Conservation (phyloP, 2,113 vertebrate species). For the Raja brachyura region DNA sequence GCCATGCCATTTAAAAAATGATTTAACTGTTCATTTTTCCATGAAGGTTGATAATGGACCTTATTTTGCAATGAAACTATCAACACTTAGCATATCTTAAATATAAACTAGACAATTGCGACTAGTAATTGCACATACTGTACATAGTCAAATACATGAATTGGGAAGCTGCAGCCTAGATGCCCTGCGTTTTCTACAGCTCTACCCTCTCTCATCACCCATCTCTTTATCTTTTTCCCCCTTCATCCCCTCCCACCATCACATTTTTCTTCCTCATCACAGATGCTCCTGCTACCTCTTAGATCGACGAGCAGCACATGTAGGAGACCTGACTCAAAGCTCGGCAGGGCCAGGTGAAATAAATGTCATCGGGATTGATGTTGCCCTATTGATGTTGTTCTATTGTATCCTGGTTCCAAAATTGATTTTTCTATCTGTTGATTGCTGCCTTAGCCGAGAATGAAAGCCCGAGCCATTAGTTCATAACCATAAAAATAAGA, state of each 20-base stretch:
- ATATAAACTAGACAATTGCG: not conserved
- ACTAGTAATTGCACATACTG: not conserved
- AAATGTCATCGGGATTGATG: too few relatives aligned
- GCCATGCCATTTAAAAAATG: not conserved
- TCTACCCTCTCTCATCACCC: not conserved
- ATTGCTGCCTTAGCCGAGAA: too few relatives aligned
- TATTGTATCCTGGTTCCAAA: too few relatives aligned
- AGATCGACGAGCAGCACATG: too few relatives aligned
- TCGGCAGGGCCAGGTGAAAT: too few relatives aligned
- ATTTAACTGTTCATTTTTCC: not conserved
- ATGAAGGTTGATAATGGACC: not conserved
- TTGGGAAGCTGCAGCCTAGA: not conserved
- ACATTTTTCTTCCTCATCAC: too few relatives aligned
- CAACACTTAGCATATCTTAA: not conserved
- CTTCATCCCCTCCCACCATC: too few relatives aligned
- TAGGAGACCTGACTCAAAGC: too few relatives aligned
- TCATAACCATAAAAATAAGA: not conserved
- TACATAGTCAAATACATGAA: not conserved
- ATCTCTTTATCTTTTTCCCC: too few relatives aligned
- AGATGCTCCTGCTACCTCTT: too few relatives aligned
- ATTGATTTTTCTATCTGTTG: too few relatives aligned
- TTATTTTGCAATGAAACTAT: not conserved
- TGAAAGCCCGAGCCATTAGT: not conserved
- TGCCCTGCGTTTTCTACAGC: not conserved
- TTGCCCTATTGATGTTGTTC: too few relatives aligned